These are phyloP conservation scores for Xanthia icteritia DNA, from an alignment of 2,888 invertebrate genomes.

Conservation along the genomic window DNA sequence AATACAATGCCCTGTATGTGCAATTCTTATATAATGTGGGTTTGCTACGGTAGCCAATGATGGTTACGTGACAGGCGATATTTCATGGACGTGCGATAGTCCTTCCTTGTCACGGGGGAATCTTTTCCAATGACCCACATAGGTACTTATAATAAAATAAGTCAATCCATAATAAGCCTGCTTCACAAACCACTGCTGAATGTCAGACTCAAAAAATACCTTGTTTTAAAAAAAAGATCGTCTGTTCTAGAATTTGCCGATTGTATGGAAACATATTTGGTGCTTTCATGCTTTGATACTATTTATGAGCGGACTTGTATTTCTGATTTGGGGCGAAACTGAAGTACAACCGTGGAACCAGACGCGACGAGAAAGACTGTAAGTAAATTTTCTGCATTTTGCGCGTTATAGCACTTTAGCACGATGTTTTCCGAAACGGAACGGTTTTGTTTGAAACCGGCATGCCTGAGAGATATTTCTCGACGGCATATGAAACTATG, in stretches of 20 bases:
- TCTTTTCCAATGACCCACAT: neutral
- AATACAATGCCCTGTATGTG: slow-evolving; percentile 48
- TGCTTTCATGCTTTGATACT: slow-evolving; percentile 83
- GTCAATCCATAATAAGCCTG: neutral
- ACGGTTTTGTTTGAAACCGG: too few relatives aligned
- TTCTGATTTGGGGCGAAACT: slow-evolving; percentile 85
- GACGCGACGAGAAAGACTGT: slow-evolving; percentile 57
- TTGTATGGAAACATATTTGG: slow-evolving; percentile 86
- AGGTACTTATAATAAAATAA: too few relatives aligned
- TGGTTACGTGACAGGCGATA: slow-evolving; percentile 17
- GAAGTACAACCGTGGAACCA: slow-evolving; percentile 84
- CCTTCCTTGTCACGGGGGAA: neutral
- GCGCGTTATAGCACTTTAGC: neutral
- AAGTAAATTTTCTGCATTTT: slow-evolving; percentile 7
- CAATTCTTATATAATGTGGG: slow-evolving; percentile 49
- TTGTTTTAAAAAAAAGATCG: neutral
- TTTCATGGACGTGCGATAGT: slow-evolving; percentile 8
- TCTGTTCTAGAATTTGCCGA: slow-evolving; percentile 75
- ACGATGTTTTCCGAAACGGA: too few relatives aligned
- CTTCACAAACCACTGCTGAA: neutral
- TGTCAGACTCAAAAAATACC: neutral
- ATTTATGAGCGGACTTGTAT: slow-evolving; percentile 80
- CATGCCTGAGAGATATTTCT: too few relatives aligned
- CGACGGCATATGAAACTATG: too few relatives aligned
- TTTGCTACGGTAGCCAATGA: slow-evolving; percentile 18